Evolutionary conservation across 1,140 invertebrate species (phyloP).

Genomic region (Thalassaphorura encarpata): DNA sequence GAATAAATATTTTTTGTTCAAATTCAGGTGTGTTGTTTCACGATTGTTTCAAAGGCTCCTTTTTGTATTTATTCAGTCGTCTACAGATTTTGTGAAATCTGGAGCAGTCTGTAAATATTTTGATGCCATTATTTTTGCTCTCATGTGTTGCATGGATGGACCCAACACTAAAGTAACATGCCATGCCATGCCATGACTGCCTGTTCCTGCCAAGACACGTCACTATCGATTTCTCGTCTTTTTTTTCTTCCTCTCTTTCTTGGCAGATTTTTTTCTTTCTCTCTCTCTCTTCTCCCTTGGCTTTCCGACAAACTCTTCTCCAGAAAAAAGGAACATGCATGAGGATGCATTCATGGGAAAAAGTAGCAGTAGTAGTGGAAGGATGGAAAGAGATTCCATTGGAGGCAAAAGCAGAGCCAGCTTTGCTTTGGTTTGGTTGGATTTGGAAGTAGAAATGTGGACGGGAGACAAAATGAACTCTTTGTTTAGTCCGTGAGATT

Average conservation of each 20-base stretch:
- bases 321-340: neutral
- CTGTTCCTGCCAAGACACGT: constrained; percentile 1
- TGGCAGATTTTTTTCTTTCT: neutral
- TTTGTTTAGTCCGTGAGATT: constrained; percentile 22
- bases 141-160: no score
- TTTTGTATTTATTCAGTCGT: no score
- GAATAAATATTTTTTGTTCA: no score
- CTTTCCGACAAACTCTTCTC: neutral
- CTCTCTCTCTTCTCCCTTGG: neutral
- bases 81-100: no score
- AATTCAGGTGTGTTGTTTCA: no score
- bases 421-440: no score
- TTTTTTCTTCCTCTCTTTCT: constrained; percentile 6
- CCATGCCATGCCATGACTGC: no score
- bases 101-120: no score
- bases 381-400: constrained; percentile 6
- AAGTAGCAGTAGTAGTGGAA: neutral
- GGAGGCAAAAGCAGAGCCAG: no score
- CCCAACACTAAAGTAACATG: no score
- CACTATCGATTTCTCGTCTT: constrained; percentile 17
- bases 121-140: no score
- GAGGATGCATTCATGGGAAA: neutral
- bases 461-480: constrained; percentile 23
- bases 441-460: neutral
- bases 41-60: no score